A percentile compares a stretch with the other conserved stretches of the same genome.
Evolutionary conservation across 2,113 vertebrate species (phyloP).

Genomic region (Nerophis ophidion): DNA sequence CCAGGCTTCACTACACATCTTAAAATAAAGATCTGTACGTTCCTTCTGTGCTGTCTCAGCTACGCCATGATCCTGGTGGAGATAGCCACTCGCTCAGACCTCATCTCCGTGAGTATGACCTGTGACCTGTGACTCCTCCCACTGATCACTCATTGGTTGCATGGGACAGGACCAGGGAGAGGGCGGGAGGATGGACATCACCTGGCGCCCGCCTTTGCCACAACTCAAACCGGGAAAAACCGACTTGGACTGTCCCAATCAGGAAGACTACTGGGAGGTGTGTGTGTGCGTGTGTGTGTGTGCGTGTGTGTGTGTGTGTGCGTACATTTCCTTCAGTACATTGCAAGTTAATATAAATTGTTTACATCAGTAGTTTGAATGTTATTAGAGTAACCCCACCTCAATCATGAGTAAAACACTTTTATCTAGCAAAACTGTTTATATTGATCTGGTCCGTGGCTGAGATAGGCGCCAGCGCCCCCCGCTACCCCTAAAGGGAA

Average conservation of each 20-base stretch:
- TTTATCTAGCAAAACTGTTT: too few relatives aligned
- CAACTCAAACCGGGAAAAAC: conserved; percentile 64
- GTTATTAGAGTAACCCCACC: too few relatives aligned
- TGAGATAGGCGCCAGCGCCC: too few relatives aligned
- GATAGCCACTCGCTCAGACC: conserved; percentile 68
- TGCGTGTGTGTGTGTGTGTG: too few relatives aligned
- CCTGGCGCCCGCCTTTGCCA: conserved; percentile 66
- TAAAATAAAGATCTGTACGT: too few relatives aligned
- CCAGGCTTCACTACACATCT: too few relatives aligned
- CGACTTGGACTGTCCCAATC: conserved; percentile 68
- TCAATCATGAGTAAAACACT: too few relatives aligned
- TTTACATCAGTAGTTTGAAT: too few relatives aligned
- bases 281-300: conserved; percentile 1
- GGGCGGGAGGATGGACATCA: conserved; percentile 56
- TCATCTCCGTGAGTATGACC: conserved; percentile 65
- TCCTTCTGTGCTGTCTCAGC: conserved; percentile 43
- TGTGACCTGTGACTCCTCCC: conserved; percentile 17
- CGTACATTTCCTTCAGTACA: too few relatives aligned
- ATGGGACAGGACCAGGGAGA: conserved; percentile 57
- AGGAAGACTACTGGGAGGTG: conserved; percentile 71
- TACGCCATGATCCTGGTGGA: conserved; percentile 74
- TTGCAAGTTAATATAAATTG: too few relatives aligned
- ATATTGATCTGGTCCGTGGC: too few relatives aligned
- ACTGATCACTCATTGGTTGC: conserved; percentile 27
- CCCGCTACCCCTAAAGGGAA: too few relatives aligned